phyloP scores from a whole-genome alignment of 2,797 vertebrate species.

The Myotis planiceps region DNA sequence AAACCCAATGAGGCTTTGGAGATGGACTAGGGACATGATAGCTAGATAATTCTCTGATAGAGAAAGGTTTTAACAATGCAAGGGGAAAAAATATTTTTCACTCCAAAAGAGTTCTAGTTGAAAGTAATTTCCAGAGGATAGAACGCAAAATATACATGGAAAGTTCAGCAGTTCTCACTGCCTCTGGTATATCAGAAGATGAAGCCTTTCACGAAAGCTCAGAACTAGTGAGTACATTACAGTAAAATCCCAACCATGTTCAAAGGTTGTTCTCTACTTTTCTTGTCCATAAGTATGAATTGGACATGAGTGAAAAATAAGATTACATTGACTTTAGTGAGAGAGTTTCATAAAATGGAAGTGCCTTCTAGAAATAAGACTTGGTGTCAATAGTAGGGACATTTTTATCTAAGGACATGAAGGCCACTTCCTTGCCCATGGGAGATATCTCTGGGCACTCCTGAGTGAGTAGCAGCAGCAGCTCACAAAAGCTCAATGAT shows the following conservation, averaged over 20 bases:
- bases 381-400: neutral
- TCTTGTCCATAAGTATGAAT: neutral
- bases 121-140: neutral
- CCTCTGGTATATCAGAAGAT: neutral
- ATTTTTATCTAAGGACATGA: neutral
- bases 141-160: neutral
- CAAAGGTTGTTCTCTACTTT: neutral
- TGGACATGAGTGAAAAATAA: neutral
- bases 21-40: neutral
- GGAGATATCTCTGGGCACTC: neutral
- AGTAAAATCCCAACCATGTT: neutral
- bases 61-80: neutral
- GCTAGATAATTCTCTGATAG: neutral
- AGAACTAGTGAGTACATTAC: neutral
- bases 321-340: neutral
- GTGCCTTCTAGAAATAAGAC: neutral
- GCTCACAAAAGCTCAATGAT: neutral
- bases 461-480: neutral
- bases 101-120: neutral
- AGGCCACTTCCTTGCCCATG: neutral
- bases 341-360: slow-evolving; percentile 13
- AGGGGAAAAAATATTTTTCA: neutral
- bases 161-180: neutral
- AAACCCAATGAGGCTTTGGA: slow-evolving; percentile 44
- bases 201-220: neutral